phyloP scores from a whole-genome alignment of 2,797 vertebrate species.

The Poeciliopsis paucimaculata region DNA sequence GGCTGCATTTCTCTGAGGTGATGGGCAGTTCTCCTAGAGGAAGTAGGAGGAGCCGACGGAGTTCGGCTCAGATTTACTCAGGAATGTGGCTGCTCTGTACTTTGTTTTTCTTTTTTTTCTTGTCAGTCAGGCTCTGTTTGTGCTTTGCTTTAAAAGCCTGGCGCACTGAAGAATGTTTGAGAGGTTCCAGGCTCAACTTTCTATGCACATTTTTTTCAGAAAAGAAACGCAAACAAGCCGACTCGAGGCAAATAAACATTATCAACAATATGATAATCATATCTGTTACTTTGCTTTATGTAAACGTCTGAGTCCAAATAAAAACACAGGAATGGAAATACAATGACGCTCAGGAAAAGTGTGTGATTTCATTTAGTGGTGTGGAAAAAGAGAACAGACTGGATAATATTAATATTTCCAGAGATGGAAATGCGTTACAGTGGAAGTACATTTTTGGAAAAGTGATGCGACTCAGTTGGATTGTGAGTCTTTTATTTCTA shows the following conservation, averaged over 20 bases:
- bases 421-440: not conserved
- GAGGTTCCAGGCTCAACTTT: constrained; percentile 40
- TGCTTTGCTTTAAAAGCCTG: constrained; percentile 28
- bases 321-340: not conserved
- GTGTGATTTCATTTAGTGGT: not conserved
- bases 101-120: constrained; percentile 69
- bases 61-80: constrained; percentile 75
- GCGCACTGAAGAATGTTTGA: constrained; percentile 52
- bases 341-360: not conserved
- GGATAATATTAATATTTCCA: not conserved
- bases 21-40: constrained; percentile 72
- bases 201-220: not conserved
- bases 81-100: constrained; percentile 81
- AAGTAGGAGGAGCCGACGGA: constrained; percentile 74
- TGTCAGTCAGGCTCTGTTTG: constrained; percentile 52
- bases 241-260: not conserved
- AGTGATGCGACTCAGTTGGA: not conserved
- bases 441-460: too few species aligned
- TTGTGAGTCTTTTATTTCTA: too few species aligned
- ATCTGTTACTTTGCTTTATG: not conserved
- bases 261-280: not conserved
- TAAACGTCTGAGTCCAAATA: not conserved
- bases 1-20: constrained; percentile 67
- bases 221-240: not conserved
- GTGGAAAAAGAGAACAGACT: not conserved